These are phyloP conservation scores for Epinotia nisella DNA, from an alignment of 2,888 invertebrate genomes.

Conservation along the genomic window DNA sequence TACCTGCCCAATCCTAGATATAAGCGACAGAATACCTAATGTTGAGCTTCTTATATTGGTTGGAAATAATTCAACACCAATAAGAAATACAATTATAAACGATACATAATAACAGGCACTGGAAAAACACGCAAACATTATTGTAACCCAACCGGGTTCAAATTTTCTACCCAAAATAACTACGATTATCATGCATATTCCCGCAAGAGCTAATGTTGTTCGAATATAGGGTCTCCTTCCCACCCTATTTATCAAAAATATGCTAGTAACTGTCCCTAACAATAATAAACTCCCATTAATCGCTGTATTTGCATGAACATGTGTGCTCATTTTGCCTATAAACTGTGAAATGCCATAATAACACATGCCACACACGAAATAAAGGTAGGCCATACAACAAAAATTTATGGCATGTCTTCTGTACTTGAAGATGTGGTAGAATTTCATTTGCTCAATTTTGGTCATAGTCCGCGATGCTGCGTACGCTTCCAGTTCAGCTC, in stretches of 20 bases:
- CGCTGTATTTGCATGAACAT: conserved; percentile 91
- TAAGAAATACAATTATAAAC: conserved; percentile 93
- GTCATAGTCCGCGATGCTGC: conserved; percentile 46
- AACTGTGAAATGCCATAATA: conserved; percentile 94
- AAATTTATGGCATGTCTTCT: conserved; percentile 86
- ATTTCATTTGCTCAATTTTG: conserved; percentile 54
- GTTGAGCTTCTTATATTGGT: conserved; percentile 93
- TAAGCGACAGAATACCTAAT: conserved; percentile 91
- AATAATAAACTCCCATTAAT: conserved; percentile 87
- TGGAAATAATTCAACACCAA: conserved; percentile 93
- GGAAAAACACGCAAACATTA: conserved; percentile 87
- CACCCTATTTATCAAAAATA: conserved; percentile 84
- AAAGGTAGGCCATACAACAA: conserved; percentile 87
- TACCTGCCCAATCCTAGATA: conserved; percentile 92
- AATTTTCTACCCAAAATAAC: conserved; percentile 57
- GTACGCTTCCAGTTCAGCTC: conserved; percentile 62
- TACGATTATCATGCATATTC: conserved; percentile 64
- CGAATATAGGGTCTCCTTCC: conserved; percentile 87
- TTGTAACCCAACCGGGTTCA: conserved; percentile 70
- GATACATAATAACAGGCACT: conserved; percentile 91
- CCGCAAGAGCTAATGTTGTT: conserved; percentile 75
- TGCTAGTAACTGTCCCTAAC: conserved; percentile 85
- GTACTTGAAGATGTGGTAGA: conserved; percentile 69
- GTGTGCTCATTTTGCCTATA: conserved; percentile 89
- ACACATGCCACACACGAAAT: conserved; percentile 91